These are phyloP conservation scores for Cardiocondyla obscurior DNA, from an alignment of 1,140 invertebrate genomes.

Conservation along the genomic window DNA sequence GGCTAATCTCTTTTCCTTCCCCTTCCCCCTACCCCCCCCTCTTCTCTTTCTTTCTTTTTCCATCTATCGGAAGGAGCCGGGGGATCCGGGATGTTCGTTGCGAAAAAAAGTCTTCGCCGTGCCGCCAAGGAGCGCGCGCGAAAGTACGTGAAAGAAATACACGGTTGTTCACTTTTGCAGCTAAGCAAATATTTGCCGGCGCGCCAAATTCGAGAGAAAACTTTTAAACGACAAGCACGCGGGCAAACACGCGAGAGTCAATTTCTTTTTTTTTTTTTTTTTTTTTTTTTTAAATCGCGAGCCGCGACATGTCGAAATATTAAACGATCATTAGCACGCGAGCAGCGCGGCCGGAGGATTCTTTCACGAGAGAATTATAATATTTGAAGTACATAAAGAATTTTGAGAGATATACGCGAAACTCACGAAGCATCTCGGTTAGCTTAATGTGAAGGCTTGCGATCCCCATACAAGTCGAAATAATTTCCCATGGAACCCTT, in stretches of 20 bases:
- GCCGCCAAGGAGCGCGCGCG: conserved; percentile 6
- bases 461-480: conserved; percentile 77
- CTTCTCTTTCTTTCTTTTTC: too few species aligned
- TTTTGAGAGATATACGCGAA: neutral
- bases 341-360: neutral
- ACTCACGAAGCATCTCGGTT: conserved; percentile 56
- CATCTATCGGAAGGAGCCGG: conserved; percentile 16
- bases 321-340: neutral
- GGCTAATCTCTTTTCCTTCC: too few species aligned
- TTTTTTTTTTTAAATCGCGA: neutral
- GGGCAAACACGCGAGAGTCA: neutral
- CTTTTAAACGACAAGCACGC: neutral
- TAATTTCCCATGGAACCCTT: conserved; percentile 44
- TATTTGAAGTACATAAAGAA: neutral
- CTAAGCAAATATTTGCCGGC: conserved; percentile 26
- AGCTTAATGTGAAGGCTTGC: conserved; percentile 70
- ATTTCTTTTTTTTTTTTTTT: too few species aligned
- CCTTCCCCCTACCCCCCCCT: too few species aligned
- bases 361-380: neutral
- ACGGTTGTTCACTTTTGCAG: conserved; percentile 17
- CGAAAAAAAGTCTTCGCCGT: neutral
- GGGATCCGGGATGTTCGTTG: neutral
- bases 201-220: conserved; percentile 11
- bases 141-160: conserved; percentile 19
- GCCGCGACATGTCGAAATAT: neutral